Evolutionary conservation across 2,888 invertebrate species (phyloP).

Genomic region (Sepioteuthis lessoniana): DNA sequence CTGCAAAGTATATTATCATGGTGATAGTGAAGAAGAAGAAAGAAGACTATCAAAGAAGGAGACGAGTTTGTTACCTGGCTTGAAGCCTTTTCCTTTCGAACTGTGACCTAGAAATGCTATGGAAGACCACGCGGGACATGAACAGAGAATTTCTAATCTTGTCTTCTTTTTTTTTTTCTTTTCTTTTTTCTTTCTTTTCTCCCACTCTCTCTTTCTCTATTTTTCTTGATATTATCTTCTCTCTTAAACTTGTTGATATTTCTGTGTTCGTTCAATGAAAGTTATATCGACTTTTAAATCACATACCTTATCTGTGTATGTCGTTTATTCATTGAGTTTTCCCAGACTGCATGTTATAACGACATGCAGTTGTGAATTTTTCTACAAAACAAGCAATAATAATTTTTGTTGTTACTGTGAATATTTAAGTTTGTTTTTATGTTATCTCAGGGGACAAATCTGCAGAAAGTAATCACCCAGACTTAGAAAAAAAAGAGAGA

Average conservation of each 20-base stretch:
- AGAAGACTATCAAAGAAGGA: not conserved
- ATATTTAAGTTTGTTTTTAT: no score
- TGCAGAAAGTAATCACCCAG: no score
- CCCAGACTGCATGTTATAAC: no score
- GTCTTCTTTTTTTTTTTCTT: not conserved
- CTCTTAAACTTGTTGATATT: not conserved
- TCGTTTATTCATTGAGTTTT: no score
- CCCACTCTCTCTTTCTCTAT: not conserved
- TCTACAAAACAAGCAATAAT: no score
- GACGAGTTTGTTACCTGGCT: not conserved
- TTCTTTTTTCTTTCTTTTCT: not conserved
- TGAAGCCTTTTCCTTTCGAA: not conserved
- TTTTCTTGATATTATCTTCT: not conserved
- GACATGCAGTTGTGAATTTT: no score
- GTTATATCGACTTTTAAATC: no score
- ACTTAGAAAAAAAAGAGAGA: no score
- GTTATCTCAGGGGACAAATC: no score
- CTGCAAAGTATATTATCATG: not conserved
- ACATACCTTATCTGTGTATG: no score
- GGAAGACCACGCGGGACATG: constrained; percentile 8
- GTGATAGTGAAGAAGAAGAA: not conserved
- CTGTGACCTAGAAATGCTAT: not conserved
- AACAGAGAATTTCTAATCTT: not conserved
- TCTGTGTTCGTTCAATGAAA: not conserved
- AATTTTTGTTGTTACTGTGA: no score